A percentile compares a stretch with the other conserved stretches of the same genome.
These are phyloP conservation scores for Bursaphelenchus okinawaensis DNA, from an alignment of 2,888 invertebrate genomes.

Conservation along the genomic window DNA sequence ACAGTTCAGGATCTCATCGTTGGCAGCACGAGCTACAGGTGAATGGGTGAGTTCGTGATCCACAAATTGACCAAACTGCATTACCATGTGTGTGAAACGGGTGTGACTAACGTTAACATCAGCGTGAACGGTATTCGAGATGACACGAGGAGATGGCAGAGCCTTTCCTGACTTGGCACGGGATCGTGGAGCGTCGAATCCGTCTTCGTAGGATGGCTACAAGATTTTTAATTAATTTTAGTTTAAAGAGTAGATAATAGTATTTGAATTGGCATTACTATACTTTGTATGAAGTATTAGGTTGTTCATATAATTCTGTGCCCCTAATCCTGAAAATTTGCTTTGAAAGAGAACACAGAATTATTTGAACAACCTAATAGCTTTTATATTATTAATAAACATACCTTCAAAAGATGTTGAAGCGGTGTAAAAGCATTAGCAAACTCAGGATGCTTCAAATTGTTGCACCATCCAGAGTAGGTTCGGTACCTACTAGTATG, in stretches of 20 bases:
- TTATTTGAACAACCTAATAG: too few species aligned
- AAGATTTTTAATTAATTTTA: conserved; percentile 6
- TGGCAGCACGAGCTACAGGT: conserved; percentile 31
- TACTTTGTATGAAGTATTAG: too few species aligned
- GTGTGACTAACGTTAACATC: conserved; percentile 30
- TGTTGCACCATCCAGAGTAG: conserved; percentile 55
- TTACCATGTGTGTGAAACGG: conserved; percentile 49
- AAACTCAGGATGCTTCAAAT: conserved; percentile 38
- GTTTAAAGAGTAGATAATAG: too few species aligned
- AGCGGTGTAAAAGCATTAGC: conserved; percentile 48
- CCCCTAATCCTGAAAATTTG: too few species aligned
- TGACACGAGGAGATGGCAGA: conserved; percentile 77
- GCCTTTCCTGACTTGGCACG: conserved; percentile 59
- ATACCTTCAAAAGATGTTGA: conserved; percentile 29
- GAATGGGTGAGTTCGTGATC: conserved; percentile 57
- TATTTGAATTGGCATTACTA: too few species aligned
- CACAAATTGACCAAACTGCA: conserved; percentile 56
- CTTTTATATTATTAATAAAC: too few species aligned
- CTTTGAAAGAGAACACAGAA: too few species aligned
- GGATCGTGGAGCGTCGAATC: conserved; percentile 41
- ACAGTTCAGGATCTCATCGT: conserved; percentile 51
- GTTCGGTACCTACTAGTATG: conserved; percentile 42
- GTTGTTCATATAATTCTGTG: too few species aligned
- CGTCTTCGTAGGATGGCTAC: conserved; percentile 21
- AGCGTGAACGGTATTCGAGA: conserved; percentile 77